Evolutionary conservation across 1,140 invertebrate genomes (phyloP).

Genomic region (Platorchestia sp.): DNA sequence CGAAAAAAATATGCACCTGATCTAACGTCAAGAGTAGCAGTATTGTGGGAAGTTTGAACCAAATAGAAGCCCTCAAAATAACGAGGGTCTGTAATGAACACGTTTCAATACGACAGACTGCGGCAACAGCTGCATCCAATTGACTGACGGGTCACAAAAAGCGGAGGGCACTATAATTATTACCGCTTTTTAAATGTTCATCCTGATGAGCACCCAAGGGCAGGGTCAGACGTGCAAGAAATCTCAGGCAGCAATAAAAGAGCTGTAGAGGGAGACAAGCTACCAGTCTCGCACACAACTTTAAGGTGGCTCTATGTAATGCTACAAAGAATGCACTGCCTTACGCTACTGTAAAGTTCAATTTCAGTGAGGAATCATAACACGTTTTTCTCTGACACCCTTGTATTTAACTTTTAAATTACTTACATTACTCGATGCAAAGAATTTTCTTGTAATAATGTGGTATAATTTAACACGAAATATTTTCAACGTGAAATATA

Average conservation of each 20-base stretch:
- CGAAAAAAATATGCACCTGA: too few species aligned
- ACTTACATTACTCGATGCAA: too few species aligned
- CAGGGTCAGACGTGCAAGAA: neutral
- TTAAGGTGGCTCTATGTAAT: neutral
- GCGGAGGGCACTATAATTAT: neutral
- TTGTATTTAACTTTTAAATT: too few species aligned
- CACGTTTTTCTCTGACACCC: too few species aligned
- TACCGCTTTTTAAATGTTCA: neutral
- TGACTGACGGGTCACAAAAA: neutral
- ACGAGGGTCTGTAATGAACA: neutral
- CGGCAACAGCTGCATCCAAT: neutral
- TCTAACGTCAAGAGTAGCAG: too few species aligned
- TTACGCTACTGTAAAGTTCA: neutral
- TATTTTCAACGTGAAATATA: too few species aligned
- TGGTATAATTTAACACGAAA: too few species aligned
- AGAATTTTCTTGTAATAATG: too few species aligned
- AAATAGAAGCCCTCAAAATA: neutral
- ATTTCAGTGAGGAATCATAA: neutral
- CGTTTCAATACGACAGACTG: neutral
- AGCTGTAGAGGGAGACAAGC: neutral
- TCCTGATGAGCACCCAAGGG: neutral
- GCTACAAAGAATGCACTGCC: neutral
- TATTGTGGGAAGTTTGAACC: neutral
- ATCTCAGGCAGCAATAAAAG: neutral
- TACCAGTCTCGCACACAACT: neutral